A percentile compares a stretch with the other conserved stretches of the same genome.
phyloP scores from a whole-genome alignment of 2,113 vertebrate genomes.

The Tyrannus savana region DNA sequence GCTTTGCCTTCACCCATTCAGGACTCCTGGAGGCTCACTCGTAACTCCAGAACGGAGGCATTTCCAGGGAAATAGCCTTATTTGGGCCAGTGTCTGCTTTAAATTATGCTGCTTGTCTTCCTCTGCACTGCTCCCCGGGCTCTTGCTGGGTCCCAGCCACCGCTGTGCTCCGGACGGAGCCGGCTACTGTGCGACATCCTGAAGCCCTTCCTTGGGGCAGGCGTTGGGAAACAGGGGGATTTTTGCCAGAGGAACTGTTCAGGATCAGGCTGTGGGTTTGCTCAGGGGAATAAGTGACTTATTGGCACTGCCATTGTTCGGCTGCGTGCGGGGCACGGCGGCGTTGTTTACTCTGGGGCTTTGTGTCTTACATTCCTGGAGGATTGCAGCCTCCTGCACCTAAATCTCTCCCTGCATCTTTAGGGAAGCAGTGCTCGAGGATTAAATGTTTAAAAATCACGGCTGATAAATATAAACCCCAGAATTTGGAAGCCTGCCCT shows the following conservation, averaged over 20 bases:
- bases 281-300: neutral
- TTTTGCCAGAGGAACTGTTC: neutral
- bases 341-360: slow-evolving; percentile 28
- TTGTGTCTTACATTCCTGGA: neutral
- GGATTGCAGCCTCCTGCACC: neutral
- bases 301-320: neutral
- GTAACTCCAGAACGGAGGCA: neutral
- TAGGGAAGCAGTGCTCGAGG: neutral
- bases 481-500: neutral
- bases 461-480: neutral
- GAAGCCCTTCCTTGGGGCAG: neutral
- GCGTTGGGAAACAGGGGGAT: neutral
- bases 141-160: slow-evolving; percentile 68
- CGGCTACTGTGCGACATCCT: slow-evolving; percentile 13
- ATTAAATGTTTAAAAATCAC: neutral
- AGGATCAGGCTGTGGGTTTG: neutral
- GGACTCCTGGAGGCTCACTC: neutral
- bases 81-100: slow-evolving; percentile 59
- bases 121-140: neutral
- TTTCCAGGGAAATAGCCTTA: slow-evolving; percentile 48
- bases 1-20: neutral
- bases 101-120: slow-evolving; percentile 51
- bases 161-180: neutral
- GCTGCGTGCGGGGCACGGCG: neutral
- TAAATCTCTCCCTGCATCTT: neutral